phyloP scores from a whole-genome alignment of 2,888 invertebrate genomes.

The Labia minor region DNA sequence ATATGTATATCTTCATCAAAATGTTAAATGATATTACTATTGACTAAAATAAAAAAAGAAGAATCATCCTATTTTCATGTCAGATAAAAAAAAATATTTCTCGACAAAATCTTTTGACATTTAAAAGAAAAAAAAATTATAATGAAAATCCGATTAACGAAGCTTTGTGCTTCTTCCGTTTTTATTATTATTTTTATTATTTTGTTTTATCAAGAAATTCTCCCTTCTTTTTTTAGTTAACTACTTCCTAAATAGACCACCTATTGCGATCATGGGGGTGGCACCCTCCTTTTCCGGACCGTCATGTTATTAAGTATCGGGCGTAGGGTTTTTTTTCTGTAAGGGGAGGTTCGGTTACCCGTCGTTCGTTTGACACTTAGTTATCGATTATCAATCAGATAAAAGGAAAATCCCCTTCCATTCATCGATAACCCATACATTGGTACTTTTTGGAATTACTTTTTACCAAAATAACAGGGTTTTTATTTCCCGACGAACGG shows the following conservation, averaged over 20 bases:
- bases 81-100: neutral
- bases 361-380: neutral
- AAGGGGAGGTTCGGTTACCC: neutral
- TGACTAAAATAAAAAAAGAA: too few relatives aligned
- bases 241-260: neutral
- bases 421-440: neutral
- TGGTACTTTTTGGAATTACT: constrained; percentile 3
- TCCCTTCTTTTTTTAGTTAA: neutral
- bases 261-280: neutral
- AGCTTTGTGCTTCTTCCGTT: neutral
- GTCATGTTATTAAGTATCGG: constrained; percentile 2
- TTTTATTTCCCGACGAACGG: neutral
- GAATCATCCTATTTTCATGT: too few relatives aligned
- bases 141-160: constrained; percentile 9
- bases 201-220: neutral
- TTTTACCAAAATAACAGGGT: constrained; percentile 13
- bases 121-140: neutral
- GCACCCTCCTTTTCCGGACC: constrained; percentile 13
- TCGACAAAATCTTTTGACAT: neutral
- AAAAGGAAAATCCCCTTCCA: neutral
- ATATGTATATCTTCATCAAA: too few relatives aligned
- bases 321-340: neutral
- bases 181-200: neutral
- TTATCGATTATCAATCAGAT: constrained; percentile 13
- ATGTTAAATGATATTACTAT: too few relatives aligned